Conservation (phyloP, 2,888 invertebrate genomes). For the Aphodius sticticus region DNA sequence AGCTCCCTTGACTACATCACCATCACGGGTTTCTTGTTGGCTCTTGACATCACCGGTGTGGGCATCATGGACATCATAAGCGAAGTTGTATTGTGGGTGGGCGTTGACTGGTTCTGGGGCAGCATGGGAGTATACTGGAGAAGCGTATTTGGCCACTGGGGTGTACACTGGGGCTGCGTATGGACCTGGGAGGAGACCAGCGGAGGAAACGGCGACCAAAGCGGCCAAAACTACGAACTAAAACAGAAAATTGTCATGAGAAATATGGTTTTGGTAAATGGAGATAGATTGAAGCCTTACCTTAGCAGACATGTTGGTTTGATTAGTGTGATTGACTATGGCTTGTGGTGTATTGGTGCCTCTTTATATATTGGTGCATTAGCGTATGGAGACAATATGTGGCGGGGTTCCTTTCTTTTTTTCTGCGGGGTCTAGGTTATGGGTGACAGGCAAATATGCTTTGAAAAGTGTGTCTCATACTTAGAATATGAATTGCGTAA, state of each 20-base stretch:
- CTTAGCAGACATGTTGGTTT: constrained; percentile 4
- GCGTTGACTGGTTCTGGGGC: constrained; percentile 33
- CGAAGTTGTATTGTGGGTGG: constrained; percentile 36
- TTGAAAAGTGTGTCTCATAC: neutral
- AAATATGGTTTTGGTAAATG: neutral
- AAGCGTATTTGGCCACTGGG: neutral
- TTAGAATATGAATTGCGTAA: neutral
- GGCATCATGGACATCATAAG: constrained; percentile 33
- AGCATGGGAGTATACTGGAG: neutral
- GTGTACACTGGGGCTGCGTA: neutral
- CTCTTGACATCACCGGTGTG: constrained; percentile 34
- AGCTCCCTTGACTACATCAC: constrained; percentile 29
- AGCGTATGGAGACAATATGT: neutral
- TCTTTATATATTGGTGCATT: neutral
- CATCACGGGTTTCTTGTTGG: constrained; percentile 31
- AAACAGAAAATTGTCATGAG: neutral
- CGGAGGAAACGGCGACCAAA: neutral
- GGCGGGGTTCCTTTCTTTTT: neutral
- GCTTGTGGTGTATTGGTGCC: neutral
- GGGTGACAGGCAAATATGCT: neutral
- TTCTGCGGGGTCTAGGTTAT: neutral
- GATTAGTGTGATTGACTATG: neutral
- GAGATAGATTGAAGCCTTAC: neutral
- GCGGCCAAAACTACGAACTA: constrained; percentile 4
- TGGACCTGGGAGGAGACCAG: neutral